Percentiles rank a stretch among this genome's conserved stretches.
phyloP scores from a whole-genome alignment of 2,797 vertebrate species.

The Holocentrus rufus region DNA sequence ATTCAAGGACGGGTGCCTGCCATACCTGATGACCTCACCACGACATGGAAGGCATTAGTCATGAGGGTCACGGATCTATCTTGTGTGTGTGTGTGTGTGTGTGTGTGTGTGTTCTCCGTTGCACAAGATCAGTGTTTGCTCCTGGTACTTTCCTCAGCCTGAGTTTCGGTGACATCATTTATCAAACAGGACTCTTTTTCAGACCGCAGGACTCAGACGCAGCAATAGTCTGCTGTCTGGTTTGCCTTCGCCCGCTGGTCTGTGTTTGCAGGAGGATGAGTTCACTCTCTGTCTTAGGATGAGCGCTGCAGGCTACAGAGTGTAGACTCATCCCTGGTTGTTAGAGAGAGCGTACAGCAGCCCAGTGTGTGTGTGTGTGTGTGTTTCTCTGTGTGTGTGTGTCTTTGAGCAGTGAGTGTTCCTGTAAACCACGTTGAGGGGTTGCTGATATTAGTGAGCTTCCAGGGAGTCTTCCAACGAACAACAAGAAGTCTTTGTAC shows the following conservation, averaged over 20 bases:
- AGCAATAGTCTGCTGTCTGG: conserved; percentile 51
- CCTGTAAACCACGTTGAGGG: background rate
- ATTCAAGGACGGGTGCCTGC: conserved; percentile 16
- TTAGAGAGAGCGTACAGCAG: conserved; percentile 10
- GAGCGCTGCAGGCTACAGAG: conserved; percentile 38
- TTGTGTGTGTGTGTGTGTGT: conserved; percentile 19
- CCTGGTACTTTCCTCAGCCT: conserved; percentile 53
- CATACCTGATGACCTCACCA: conserved; percentile 38
- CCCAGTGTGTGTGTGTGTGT: conserved; percentile 5
- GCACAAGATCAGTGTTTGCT: conserved; percentile 61
- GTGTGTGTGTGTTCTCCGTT: conserved; percentile 25
- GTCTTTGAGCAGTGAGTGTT: conserved; percentile 10
- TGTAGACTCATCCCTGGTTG: conserved; percentile 1
- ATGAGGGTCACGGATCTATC: conserved; percentile 10
- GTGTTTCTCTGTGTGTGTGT: conserved; percentile 9
- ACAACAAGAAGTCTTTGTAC: background rate
- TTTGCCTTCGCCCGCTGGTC: conserved; percentile 37
- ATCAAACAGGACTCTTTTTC: conserved; percentile 67
- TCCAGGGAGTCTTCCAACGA: background rate
- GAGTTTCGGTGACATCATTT: conserved; percentile 75
- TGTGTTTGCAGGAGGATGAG: conserved; percentile 56
- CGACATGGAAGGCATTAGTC: conserved; percentile 43
- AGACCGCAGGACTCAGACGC: conserved; percentile 51
- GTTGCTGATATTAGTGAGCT: background rate
- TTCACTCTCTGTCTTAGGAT: conserved; percentile 36